Evolutionary conservation across 2,888 invertebrate species (phyloP).

Genomic region (Hololepta plana): DNA sequence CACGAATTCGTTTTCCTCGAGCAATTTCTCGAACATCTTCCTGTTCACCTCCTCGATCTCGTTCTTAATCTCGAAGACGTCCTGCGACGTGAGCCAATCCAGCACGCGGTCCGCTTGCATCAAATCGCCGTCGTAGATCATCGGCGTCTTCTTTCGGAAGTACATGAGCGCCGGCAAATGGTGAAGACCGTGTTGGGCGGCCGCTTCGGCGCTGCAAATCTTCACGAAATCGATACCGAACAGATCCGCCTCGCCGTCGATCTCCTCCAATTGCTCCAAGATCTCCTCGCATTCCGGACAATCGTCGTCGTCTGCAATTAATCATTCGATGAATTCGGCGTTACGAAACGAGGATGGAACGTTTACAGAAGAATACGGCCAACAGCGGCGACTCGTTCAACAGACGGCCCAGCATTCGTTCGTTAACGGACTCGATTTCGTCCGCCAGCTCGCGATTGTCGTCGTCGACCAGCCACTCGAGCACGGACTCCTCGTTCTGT

Average conservation of each 20-base stretch:
- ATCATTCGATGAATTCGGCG: no score
- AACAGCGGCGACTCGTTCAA: constrained; percentile 72
- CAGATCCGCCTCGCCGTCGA: constrained; percentile 86
- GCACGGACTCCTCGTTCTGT: constrained; percentile 78
- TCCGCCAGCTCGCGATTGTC: constrained; percentile 85
- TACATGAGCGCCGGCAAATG: constrained; percentile 76
- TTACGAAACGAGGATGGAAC: constrained; percentile 15
- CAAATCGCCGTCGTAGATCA: constrained; percentile 79
- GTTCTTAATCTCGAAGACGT: constrained; percentile 87
- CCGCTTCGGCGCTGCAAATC: constrained; percentile 66
- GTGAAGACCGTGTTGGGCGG: constrained; percentile 64
- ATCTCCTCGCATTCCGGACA: constrained; percentile 86
- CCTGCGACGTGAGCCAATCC: constrained; percentile 83
- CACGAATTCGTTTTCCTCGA: constrained; percentile 88
- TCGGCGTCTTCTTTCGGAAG: constrained; percentile 61
- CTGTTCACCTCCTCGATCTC: constrained; percentile 95
- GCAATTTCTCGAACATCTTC: constrained; percentile 86
- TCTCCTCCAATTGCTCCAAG: constrained; percentile 76
- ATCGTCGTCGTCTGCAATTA: constrained; percentile 59
- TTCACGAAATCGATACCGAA: constrained; percentile 92
- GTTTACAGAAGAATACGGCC: constrained; percentile 79
- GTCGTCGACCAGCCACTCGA: constrained; percentile 87
- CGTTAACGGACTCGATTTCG: constrained; percentile 86
- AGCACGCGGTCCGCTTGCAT: constrained; percentile 72
- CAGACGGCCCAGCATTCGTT: constrained; percentile 70